Conservation (phyloP, 1,140 invertebrate species). For the Protaetia brevitarsis region DNA sequence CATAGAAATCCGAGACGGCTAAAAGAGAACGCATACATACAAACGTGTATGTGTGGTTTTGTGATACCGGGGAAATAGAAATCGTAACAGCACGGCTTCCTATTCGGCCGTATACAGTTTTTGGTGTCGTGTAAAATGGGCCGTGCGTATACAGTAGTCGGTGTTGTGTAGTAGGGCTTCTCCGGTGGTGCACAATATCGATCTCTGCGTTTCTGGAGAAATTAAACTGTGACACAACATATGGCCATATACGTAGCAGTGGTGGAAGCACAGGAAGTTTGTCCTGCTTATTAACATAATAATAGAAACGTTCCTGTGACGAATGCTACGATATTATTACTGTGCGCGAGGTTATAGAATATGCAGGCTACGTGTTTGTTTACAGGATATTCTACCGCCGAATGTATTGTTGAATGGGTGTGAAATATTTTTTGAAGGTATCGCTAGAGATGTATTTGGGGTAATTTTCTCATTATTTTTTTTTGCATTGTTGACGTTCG, state of each 20-base stretch:
- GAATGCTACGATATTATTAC: neutral
- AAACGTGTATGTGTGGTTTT: too few species aligned
- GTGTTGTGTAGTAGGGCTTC: neutral
- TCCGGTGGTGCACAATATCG: slow-evolving; percentile 11
- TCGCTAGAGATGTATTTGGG: too few species aligned
- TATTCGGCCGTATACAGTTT: neutral
- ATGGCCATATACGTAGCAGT: slow-evolving; percentile 11
- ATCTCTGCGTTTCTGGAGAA: slow-evolving; percentile 15
- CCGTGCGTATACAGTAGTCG: neutral
- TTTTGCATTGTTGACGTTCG: too few species aligned
- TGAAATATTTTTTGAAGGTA: too few species aligned
- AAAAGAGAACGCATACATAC: too few species aligned
- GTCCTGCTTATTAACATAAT: slow-evolving; percentile 10
- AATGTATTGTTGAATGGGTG: too few species aligned
- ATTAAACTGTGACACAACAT: slow-evolving; percentile 18
- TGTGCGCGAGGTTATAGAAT: too few species aligned
- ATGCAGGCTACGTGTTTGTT: too few species aligned
- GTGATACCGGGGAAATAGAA: too few species aligned
- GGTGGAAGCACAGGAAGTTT: slow-evolving; percentile 12
- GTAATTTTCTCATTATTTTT: too few species aligned
- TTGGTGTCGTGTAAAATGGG: slow-evolving; percentile 14
- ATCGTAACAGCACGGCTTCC: neutral
- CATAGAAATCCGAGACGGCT: too few species aligned
- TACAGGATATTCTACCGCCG: too few species aligned
- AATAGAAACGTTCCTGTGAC: slow-evolving; percentile 7